Conservation (phyloP, 1,140 invertebrate species). For the Achroia grisella region DNA sequence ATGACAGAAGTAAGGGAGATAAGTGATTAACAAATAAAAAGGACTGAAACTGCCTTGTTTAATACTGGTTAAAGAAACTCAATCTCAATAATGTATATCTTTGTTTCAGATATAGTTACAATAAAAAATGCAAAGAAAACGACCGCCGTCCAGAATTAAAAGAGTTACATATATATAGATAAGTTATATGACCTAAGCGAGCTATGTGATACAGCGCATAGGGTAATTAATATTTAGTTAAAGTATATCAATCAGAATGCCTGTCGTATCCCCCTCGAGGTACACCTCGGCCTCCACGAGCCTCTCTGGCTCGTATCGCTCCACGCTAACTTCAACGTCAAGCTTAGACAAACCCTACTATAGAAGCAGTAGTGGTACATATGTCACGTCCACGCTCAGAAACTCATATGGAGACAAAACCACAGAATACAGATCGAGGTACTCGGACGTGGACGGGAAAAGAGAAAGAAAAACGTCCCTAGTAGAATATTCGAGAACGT, state of each 20-base stretch:
- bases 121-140: constrained; percentile 46
- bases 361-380: constrained; percentile 55
- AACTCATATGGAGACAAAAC: constrained; percentile 65
- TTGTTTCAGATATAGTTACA: constrained; percentile 28
- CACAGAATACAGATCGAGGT: constrained; percentile 62
- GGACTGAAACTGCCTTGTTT: no score
- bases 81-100: constrained; percentile 1
- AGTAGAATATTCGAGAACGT: constrained; percentile 53
- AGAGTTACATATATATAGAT: constrained; percentile 18
- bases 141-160: constrained; percentile 40
- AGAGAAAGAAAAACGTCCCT: constrained; percentile 58
- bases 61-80: neutral
- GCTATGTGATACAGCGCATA: constrained; percentile 21
- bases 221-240: neutral
- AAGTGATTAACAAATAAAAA: no score
- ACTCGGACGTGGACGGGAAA: constrained; percentile 54
- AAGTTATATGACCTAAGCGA: constrained; percentile 13
- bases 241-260: constrained; percentile 58
- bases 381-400: constrained; percentile 56
- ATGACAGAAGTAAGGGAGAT: no score
- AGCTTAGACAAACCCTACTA: constrained; percentile 73
- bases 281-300: constrained; percentile 51
- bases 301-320: constrained; percentile 69
- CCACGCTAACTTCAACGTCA: constrained; percentile 59
- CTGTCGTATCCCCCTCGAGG: constrained; percentile 74